phyloP scores from a whole-genome alignment of 2,797 vertebrate species.

The Silurus lanzhouensis region DNA sequence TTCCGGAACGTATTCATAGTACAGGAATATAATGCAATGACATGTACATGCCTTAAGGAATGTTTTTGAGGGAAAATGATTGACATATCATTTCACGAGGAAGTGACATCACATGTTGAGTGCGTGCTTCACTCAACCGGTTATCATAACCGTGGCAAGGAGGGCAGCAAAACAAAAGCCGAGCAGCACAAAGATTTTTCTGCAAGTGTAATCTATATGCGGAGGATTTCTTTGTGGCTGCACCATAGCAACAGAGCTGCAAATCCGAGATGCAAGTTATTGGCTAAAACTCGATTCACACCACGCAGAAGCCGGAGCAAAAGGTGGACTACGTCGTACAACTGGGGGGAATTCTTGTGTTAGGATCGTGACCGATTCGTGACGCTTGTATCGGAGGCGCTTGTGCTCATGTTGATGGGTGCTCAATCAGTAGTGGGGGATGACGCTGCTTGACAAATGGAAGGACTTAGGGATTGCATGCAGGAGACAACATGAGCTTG shows the following conservation, averaged over 20 bases:
- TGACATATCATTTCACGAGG: conserved; percentile 23
- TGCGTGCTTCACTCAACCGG: conserved; percentile 67
- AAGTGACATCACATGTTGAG: conserved; percentile 76
- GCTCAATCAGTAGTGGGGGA: conserved; percentile 52
- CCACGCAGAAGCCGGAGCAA: conserved; percentile 13
- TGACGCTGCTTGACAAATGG: conserved; percentile 63
- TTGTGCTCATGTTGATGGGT: conserved; percentile 37
- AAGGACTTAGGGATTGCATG: conserved; percentile 65
- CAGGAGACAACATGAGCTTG: conserved; percentile 65
- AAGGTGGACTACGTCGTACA: conserved; percentile 62
- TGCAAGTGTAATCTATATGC: conserved; percentile 63
- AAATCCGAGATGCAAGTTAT: conserved; percentile 59
- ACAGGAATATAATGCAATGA: not conserved
- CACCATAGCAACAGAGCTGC: conserved; percentile 66
- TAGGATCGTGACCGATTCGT: conserved; percentile 40
- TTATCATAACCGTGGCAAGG: conserved; percentile 60
- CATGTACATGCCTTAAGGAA: not conserved
- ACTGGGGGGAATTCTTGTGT: conserved; percentile 59
- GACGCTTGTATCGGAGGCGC: conserved; percentile 38
- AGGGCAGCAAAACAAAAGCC: conserved; percentile 56
- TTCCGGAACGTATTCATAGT: not conserved
- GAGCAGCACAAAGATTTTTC: conserved; percentile 52
- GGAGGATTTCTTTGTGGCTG: conserved; percentile 65
- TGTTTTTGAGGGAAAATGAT: not conserved
- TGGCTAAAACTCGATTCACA: conserved; percentile 55